Evolutionary conservation across 2,113 vertebrate genomes (phyloP), one percentile per base, ranked within the genome.

Genomic region (Rhinolophus ferrumequinum): DNA sequence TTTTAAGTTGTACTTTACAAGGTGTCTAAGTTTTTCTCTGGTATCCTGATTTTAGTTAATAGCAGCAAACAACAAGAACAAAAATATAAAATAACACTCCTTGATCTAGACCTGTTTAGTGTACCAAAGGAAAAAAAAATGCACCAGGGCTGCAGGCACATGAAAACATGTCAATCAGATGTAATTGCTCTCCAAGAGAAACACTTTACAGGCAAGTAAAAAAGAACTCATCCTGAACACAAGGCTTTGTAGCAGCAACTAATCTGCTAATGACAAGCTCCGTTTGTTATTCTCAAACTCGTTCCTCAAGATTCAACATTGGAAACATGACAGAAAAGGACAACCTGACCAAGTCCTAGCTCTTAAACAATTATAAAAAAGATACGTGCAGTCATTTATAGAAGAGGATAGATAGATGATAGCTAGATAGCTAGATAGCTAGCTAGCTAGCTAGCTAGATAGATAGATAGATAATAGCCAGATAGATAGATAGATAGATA

Each of bases 91-190:
- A 97, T 98, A 97, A 90, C 90, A 95, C 97, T 98, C 98, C 98
- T 99, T 99, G 99, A 99, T 98, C 98, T 97, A 97, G 98, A 97
- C 96, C 96, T 98, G 97, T 98, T 98, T 98, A 98, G 97, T 96
- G 97, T 98, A 98, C 94, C 96, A 98, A 97, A 95, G 98, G 47
- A 50, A 50, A 84, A 98, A 97, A 98, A 98, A 97, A 97, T 95
- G 90, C 98, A 94, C 98, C 86, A 97, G 97, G 97, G 98, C 98
- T 99, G 98, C 98, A 98, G 97, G 98, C 98, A 99, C 98, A 99
- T 98, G 99, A 99, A 99, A 99, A 99, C 98, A 99, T 94, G 99
- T 99, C 99, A 99, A 99, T 99, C 99, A 99, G 99, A 98, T 88
- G 98, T 99, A 99, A 99, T 99, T 99, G 99, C 99, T 99, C 97